These are phyloP conservation scores for Cyanoramphus novaezelandiae DNA, from an alignment of 2,113 vertebrate species.

Conservation along the genomic window DNA sequence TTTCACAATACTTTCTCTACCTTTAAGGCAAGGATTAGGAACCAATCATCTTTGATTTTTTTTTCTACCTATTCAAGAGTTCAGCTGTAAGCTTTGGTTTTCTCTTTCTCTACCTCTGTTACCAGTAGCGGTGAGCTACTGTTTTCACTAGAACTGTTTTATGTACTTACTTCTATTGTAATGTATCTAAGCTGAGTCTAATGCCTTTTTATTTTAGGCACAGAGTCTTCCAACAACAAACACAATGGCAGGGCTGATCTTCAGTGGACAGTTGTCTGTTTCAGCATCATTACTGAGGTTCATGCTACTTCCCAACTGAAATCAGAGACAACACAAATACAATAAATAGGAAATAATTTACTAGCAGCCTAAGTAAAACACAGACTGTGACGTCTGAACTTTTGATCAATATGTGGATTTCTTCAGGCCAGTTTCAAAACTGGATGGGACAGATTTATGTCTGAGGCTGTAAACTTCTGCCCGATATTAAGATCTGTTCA, in stretches of 20 bases:
- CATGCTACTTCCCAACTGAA: background rate
- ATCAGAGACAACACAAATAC: background rate
- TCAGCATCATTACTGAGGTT: background rate
- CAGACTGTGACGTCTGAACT: background rate
- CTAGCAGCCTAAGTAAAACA: background rate
- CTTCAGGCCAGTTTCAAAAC: background rate
- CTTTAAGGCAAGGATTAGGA: background rate
- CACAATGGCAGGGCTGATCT: accelerated
- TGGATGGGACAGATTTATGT: background rate
- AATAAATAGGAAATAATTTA: background rate
- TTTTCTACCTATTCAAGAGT: background rate
- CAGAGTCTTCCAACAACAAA: background rate
- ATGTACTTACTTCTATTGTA: background rate
- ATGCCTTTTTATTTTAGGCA: background rate
- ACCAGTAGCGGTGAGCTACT: background rate
- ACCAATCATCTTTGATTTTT: background rate
- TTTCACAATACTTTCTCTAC: background rate
- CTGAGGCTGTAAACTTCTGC: background rate
- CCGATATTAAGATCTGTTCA: background rate
- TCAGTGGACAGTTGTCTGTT: background rate
- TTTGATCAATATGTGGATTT: background rate
- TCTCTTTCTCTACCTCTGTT: background rate
- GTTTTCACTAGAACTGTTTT: background rate
- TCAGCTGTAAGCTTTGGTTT: background rate
- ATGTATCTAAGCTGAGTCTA: background rate